phyloP scores from a whole-genome alignment of 92 coral and sea anemone genomes.

The Micromussa lordhowensis region DNA sequence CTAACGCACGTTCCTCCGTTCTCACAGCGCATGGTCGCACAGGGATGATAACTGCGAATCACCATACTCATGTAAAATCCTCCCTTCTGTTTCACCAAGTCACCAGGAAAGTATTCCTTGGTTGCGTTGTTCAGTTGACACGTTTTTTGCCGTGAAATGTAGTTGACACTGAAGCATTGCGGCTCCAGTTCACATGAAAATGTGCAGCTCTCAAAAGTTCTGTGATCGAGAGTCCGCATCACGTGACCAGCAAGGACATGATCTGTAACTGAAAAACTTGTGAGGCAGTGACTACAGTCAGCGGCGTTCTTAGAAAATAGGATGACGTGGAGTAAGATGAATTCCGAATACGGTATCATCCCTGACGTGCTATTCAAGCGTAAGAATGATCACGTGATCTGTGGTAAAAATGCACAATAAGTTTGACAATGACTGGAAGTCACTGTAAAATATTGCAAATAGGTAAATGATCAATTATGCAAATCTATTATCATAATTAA shows the following conservation, averaged over 20 bases:
- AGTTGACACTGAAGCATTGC: conserved; percentile 49
- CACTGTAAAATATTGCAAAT: too few relatives aligned
- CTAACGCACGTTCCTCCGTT: conserved; percentile 32
- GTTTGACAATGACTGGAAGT: too few relatives aligned
- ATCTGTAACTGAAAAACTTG: background rate
- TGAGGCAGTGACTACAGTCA: background rate
- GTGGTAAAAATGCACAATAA: background rate
- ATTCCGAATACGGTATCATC: background rate
- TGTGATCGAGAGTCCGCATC: background rate
- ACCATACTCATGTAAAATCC: conserved; percentile 29
- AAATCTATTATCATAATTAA: too few relatives aligned
- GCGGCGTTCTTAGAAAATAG: background rate
- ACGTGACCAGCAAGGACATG: conserved; percentile 23
- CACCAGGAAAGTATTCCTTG: conserved; percentile 14
- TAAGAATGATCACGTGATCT: background rate
- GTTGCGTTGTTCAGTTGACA: conserved; percentile 40
- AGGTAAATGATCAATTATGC: too few relatives aligned
- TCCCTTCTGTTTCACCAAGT: conserved; percentile 17
- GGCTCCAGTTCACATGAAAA: conserved; percentile 39
- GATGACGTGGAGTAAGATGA: background rate
- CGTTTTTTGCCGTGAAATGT: background rate
- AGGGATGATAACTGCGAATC: background rate
- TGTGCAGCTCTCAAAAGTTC: conserved; percentile 40
- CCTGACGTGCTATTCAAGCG: background rate
- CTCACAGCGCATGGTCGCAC: conserved; percentile 36